Evolutionary conservation across 2,888 invertebrate species (phyloP).

Genomic region (Frankliniella fusca): DNA sequence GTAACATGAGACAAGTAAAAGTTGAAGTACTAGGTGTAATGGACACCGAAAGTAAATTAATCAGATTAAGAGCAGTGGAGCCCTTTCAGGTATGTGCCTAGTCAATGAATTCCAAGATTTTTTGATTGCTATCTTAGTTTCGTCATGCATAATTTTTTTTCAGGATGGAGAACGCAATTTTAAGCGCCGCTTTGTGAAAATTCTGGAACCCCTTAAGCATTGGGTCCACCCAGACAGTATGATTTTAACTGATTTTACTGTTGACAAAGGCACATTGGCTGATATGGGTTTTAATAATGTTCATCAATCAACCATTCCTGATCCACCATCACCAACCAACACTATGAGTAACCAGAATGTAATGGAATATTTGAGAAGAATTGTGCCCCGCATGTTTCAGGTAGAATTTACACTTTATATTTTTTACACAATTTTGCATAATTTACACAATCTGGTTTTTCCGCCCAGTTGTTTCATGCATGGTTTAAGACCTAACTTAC

Average conservation of each 20-base stretch:
- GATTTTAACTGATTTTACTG: conserved; percentile 76
- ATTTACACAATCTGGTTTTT: background rate
- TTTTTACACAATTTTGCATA: background rate
- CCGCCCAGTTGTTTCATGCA: conserved; percentile 30
- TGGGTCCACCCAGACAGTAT: conserved; percentile 77
- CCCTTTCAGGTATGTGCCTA: conserved; percentile 54
- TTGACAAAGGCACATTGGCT: conserved; percentile 72
- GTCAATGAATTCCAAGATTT: background rate
- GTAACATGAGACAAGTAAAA: conserved; percentile 68
- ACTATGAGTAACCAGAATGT: conserved; percentile 67
- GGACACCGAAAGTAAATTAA: conserved; percentile 66
- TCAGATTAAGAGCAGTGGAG: conserved; percentile 77
- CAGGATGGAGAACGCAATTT: conserved; percentile 70
- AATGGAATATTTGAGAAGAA: conserved; percentile 81
- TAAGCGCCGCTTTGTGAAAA: conserved; percentile 76
- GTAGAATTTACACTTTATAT: conserved; percentile 38
- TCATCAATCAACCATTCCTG: conserved; percentile 55
- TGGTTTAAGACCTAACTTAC: background rate
- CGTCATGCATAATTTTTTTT: background rate
- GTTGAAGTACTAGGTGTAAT: conserved; percentile 82
- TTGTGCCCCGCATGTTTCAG: conserved; percentile 82
- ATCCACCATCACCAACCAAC: conserved; percentile 45
- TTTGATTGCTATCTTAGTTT: conserved; percentile 1
- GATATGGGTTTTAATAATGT: conserved; percentile 76
- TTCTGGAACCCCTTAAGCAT: conserved; percentile 68